Conservation (phyloP, 2,797 vertebrate genomes). For the Sebastes vulpes region DNA sequence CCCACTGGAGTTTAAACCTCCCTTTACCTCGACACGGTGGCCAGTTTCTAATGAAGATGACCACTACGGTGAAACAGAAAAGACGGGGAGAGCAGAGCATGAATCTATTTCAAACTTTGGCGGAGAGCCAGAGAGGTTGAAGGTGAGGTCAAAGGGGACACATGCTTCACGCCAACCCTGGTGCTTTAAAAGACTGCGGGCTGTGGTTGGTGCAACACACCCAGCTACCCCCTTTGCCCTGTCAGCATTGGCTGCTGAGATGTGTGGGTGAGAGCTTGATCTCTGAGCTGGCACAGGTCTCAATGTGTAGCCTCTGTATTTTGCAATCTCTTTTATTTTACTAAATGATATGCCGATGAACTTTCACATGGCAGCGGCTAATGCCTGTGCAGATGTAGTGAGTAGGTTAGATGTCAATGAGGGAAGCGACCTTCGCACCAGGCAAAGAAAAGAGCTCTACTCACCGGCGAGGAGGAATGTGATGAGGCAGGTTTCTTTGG, state of each 20-base stretch:
- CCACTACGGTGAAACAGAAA: not conserved
- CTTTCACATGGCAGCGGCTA: not conserved
- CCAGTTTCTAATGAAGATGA: slow-evolving; percentile 12
- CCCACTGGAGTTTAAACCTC: not conserved
- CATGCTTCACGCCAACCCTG: slow-evolving; percentile 33
- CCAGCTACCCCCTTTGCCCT: not conserved
- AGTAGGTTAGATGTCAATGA: slow-evolving; percentile 4
- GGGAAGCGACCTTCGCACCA: slow-evolving; percentile 5
- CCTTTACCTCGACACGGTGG: not conserved
- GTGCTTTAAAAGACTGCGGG: not conserved
- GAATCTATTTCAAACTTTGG: slow-evolving; percentile 11
- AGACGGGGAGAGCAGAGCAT: not conserved
- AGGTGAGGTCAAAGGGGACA: slow-evolving; percentile 48
- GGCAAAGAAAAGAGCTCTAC: slow-evolving; percentile 48
- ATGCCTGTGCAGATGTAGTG: not conserved
- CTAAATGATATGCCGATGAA: not conserved
- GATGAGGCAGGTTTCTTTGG: slow-evolving; percentile 98
- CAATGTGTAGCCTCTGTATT: not conserved
- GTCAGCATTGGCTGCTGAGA: slow-evolving; percentile 11
- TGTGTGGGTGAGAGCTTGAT: not conserved
- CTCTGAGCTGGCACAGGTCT: not conserved
- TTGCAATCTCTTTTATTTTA: not conserved
- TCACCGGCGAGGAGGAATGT: slow-evolving; percentile 97
- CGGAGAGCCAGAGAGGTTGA: not conserved
- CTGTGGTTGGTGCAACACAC: not conserved